Conservation (phyloP, 2,113 vertebrate species). For the Uria aalge region DNA sequence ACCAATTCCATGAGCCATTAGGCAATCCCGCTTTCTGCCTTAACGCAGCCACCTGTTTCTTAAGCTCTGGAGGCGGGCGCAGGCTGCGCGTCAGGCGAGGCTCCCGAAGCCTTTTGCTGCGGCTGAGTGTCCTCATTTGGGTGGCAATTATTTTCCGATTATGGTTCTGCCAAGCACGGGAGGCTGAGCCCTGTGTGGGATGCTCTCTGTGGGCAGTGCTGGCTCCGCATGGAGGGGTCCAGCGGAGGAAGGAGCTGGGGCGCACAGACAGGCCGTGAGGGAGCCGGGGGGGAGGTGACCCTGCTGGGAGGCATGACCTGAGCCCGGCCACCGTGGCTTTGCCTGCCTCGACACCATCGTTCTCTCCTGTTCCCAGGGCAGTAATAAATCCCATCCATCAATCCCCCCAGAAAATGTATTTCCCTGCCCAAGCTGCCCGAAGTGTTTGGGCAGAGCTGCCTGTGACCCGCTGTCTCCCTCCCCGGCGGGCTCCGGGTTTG, state of each 20-base stretch:
- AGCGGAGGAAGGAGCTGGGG: background rate
- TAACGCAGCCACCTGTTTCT: accelerated
- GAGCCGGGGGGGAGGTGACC: background rate
- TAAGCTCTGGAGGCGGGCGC: background rate
- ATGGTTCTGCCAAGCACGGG: accelerated
- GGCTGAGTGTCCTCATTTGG: background rate
- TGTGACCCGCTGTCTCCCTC: background rate
- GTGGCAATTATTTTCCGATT: background rate
- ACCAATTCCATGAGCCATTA: background rate
- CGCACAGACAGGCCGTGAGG: background rate
- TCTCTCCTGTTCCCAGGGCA: background rate
- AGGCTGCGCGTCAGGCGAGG: background rate
- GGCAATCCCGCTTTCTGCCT: background rate
- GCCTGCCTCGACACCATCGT: background rate
- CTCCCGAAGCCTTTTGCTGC: accelerated
- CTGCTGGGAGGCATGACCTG: background rate
- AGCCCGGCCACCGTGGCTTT: background rate
- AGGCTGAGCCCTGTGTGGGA: background rate
- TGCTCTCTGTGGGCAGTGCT: background rate
- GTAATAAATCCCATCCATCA: background rate
- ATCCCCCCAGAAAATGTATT: background rate
- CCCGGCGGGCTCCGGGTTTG: too few species aligned
- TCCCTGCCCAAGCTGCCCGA: background rate
- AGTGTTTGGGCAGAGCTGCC: background rate
- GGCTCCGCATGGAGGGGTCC: background rate